These are phyloP conservation scores for Trogon surrucura DNA, from an alignment of 2,113 vertebrate genomes.

Conservation along the genomic window DNA sequence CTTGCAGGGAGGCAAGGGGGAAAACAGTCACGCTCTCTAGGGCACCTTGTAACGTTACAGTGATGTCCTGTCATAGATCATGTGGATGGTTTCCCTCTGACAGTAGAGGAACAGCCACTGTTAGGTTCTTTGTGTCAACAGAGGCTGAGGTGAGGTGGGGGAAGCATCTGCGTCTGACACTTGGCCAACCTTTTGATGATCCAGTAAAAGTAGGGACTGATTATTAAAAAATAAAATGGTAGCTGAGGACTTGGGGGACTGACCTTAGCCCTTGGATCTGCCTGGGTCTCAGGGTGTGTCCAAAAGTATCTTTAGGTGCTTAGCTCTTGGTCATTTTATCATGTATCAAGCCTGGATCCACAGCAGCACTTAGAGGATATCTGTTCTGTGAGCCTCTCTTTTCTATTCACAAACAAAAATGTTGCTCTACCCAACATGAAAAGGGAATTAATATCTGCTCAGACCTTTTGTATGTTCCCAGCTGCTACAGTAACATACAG, in stretches of 20 bases:
- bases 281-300: neutral
- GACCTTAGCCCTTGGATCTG: neutral
- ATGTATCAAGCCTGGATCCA: neutral
- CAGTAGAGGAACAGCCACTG: neutral
- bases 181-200: neutral
- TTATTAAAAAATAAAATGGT: neutral
- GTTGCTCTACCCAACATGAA: neutral
- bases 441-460: neutral
- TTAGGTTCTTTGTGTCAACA: neutral
- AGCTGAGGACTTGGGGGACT: neutral
- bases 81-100: neutral
- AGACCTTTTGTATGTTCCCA: neutral
- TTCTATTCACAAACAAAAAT: neutral
- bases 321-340: neutral
- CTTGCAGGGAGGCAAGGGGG: neutral
- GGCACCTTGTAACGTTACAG: neutral
- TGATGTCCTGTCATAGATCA: neutral
- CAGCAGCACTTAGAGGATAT: neutral
- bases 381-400: neutral
- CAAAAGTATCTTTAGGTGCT: neutral
- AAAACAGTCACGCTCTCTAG: neutral
- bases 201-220: neutral
- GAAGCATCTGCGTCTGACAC: neutral
- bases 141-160: neutral
- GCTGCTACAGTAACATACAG: neutral